phyloP scores from a whole-genome alignment of 2,888 invertebrate species.

The Leucozona laternaria region DNA sequence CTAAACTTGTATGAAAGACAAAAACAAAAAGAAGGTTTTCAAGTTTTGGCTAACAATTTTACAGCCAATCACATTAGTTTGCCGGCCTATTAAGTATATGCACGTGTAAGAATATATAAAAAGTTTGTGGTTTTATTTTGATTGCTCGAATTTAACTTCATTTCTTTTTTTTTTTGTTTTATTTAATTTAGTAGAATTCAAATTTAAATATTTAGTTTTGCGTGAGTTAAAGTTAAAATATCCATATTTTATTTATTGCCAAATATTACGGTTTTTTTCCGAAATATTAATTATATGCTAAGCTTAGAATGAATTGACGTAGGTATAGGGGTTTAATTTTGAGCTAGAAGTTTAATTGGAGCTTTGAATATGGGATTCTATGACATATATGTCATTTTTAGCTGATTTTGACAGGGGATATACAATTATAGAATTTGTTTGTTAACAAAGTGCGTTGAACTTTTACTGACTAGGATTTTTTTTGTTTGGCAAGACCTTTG shows the following conservation, averaged over 20 bases:
- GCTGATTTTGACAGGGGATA: background rate
- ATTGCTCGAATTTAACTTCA: background rate
- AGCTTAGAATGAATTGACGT: background rate
- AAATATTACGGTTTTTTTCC: background rate
- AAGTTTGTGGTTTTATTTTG: background rate
- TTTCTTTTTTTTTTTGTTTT: background rate
- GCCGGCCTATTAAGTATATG: background rate
- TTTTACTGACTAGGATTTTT: background rate
- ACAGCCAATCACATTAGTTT: background rate
- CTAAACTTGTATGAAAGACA: conserved; percentile 18
- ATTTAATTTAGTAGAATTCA: background rate
- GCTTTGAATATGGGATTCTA: background rate
- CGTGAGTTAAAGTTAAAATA: too few species aligned
- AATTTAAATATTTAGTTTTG: background rate
- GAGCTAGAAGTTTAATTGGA: background rate
- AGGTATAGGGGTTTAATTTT: background rate
- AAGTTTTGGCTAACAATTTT: conserved; percentile 12
- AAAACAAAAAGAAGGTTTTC: conserved; percentile 36
- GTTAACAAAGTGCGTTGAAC: conserved; percentile 4
- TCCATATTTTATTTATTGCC: background rate
- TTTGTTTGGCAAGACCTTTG: background rate
- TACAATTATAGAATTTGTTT: background rate
- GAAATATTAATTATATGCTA: background rate
- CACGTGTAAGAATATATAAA: background rate
- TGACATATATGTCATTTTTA: background rate